Percentiles rank a stretch among this genome's conserved stretches.
phyloP scores from a whole-genome alignment of 2,888 invertebrate species.

The Eupithecia pulchellata region DNA sequence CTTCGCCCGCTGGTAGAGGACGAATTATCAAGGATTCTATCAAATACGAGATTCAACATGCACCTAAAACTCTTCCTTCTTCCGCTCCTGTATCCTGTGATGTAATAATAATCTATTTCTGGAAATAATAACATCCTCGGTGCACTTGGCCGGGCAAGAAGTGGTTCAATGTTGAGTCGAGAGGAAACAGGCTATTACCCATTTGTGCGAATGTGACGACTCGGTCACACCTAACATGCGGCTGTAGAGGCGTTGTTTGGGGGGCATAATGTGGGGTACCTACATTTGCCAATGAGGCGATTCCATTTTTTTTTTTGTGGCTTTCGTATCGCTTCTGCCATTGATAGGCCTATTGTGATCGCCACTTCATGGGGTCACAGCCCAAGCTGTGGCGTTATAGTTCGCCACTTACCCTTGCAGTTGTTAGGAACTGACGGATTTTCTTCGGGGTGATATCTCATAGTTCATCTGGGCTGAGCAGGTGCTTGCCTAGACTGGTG shows the following conservation, averaged over 20 bases:
- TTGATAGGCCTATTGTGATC: too few species aligned
- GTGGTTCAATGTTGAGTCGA: slow-evolving; percentile 80
- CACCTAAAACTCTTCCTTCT: slow-evolving; percentile 6
- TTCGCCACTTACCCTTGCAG: too few species aligned
- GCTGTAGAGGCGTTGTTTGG: slow-evolving; percentile 47
- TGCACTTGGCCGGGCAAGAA: slow-evolving; percentile 81
- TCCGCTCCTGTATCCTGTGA: slow-evolving; percentile 27
- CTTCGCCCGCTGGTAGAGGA: too few species aligned
- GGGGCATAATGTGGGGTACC: slow-evolving; percentile 1
- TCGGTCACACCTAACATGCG: slow-evolving; percentile 33
- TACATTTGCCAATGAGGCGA: neutral
- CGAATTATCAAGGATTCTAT: neutral
- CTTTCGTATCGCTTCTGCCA: too few species aligned
- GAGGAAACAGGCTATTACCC: slow-evolving; percentile 77
- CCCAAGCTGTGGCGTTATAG: too few species aligned
- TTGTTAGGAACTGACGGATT: too few species aligned
- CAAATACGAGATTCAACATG: neutral
- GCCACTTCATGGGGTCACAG: too few species aligned
- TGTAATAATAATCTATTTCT: slow-evolving; percentile 67
- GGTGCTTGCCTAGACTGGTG: too few species aligned
- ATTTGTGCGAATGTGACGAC: slow-evolving; percentile 74
- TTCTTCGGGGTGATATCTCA: too few species aligned
- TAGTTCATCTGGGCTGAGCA: too few species aligned
- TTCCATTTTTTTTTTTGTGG: too few species aligned
- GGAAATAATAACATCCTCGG: slow-evolving; percentile 72